Base-by-base conservation (phyloP, 2,888 invertebrate species). In the Amblyteles armatorius region DNA sequence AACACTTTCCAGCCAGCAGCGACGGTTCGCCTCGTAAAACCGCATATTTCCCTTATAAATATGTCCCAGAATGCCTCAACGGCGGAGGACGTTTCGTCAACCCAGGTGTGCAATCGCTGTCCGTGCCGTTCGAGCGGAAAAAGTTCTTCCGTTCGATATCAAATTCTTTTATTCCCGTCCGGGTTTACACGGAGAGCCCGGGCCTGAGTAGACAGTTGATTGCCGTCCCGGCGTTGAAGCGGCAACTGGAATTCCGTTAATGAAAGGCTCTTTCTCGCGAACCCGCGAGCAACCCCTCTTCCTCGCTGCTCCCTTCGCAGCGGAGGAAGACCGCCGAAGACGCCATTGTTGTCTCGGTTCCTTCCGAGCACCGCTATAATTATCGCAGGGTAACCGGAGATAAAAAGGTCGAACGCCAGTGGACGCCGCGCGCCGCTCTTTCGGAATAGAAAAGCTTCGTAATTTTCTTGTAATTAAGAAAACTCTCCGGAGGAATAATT, bases 341-440 rank as follows among this genome's bases (percentile, higher is more conserved):
- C 86, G 67, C 85, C 85, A 88, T 88, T 89, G 88, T 88, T 86
- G 87, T 88, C 88, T 87, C 81, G 81, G 87, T 87, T 85, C 83
- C 81, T 87, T 88, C 84, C 87, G 87, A 67, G 22, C 36, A 83
- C 84, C 71, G 73, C 72, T 69, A 78, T 87, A 87, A 89, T 89
- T 89, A 89, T 88, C 87, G 82, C 68, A 88, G 83, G 78, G 88
- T 87, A 87, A 76, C 76, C 36, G 1, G 76, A 76, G 76, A 22
- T 67, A 67, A 76, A 76, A 76, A 22, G 52, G 50, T 36, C 22
- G 19, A 65, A 40, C n/a, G 40, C 33, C 48, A 22, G 33, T 16
- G 76, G 36, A 76, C 40, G 16, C 65, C 65, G 19, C 16, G 16
- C 16, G 26, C 13, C 33, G 33, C 1, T 63, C 7, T 33, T 63